Evolutionary conservation across 1,140 invertebrate species (phyloP).

Genomic region (Dreissena rostriformis): DNA sequence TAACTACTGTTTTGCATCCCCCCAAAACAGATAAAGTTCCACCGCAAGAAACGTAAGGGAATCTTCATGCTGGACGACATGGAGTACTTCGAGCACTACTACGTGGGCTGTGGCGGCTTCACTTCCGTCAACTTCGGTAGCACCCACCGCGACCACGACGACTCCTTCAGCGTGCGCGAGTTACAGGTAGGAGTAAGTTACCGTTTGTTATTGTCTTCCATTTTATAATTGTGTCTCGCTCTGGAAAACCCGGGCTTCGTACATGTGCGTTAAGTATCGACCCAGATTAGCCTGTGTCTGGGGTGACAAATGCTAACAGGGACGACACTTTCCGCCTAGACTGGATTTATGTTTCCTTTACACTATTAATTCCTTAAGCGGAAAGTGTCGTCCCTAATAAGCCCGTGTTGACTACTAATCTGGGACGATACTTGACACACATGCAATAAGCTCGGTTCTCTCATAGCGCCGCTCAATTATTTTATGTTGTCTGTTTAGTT

Average conservation of each 20-base stretch:
- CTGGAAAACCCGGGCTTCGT: not conserved
- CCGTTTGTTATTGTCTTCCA: not conserved
- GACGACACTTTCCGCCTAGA: not conserved
- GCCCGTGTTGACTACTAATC: no score
- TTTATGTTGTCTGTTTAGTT: no score
- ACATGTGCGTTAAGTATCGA: not conserved
- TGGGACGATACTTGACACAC: no score
- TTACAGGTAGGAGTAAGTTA: constrained; percentile 21
- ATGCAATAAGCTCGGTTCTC: not conserved
- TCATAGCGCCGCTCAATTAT: no score
- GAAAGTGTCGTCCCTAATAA: not conserved
- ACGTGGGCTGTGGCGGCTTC: constrained; percentile 54
- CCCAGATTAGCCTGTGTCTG: not conserved
- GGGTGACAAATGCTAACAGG: not conserved
- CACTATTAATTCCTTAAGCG: not conserved
- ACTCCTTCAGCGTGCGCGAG: constrained; percentile 26
- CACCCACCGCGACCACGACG: constrained; percentile 30
- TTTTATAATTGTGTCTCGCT: not conserved
- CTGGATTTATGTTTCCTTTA: not conserved
- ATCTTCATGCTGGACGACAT: constrained; percentile 48
- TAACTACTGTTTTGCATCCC: not conserved
- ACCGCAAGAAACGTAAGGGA: constrained; percentile 17
- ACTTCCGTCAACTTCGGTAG: constrained; percentile 54
- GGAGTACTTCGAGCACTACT: constrained; percentile 52
- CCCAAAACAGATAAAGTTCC: constrained; percentile 44